Conservation (phyloP, 1,140 invertebrate genomes). For the Scylla paramamosain region DNA sequence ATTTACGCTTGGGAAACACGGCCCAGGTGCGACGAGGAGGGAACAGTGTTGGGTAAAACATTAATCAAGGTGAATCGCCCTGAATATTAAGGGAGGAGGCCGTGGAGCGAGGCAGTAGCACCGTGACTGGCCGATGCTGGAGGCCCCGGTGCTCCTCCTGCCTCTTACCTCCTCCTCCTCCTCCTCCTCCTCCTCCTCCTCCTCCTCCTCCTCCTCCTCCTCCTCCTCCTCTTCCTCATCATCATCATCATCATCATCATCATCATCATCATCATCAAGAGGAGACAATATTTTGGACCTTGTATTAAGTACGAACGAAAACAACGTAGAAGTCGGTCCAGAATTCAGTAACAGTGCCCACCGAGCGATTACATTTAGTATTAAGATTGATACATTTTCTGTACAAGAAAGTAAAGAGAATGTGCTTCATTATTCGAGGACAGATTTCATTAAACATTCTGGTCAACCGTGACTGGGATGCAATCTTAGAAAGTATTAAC, state of each 20-base stretch:
- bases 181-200: background rate
- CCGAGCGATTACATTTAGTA: too few relatives aligned
- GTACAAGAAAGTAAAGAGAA: too few relatives aligned
- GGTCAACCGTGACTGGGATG: too few relatives aligned
- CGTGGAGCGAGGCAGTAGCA: background rate
- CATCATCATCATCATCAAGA: background rate
- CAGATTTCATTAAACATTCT: too few relatives aligned
- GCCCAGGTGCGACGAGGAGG: background rate
- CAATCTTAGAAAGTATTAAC: too few relatives aligned
- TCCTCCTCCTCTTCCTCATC: background rate
- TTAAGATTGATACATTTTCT: too few relatives aligned
- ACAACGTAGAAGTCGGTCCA: too few relatives aligned
- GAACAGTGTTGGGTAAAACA: background rate
- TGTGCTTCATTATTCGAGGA: too few relatives aligned
- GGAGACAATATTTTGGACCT: too few relatives aligned
- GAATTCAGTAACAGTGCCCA: too few relatives aligned
- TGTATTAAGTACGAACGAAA: too few relatives aligned
- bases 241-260: background rate
- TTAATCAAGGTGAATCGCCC: conserved; percentile 21
- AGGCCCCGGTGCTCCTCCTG: background rate
- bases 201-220: conserved; percentile 11
- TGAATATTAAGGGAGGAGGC: background rate
- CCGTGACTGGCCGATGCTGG: background rate
- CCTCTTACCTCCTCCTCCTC: background rate
- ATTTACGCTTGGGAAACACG: too few relatives aligned